Evolutionary conservation across 2,113 vertebrate genomes (phyloP), one percentile per base, ranked within the genome.

Genomic region (Lethenteron camtschaticum): DNA sequence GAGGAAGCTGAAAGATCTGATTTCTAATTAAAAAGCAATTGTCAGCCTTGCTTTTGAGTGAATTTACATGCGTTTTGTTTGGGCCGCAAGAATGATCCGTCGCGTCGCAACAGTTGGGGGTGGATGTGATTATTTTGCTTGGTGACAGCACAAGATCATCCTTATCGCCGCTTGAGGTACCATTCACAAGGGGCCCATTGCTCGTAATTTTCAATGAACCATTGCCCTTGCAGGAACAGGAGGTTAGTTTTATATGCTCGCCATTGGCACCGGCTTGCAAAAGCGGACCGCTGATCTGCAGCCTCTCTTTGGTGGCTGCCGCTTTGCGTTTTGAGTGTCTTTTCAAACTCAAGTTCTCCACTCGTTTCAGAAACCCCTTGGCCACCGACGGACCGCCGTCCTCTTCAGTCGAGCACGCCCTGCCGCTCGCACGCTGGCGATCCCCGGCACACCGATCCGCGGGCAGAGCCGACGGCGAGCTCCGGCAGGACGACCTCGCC

Each of bases 331-430:
- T 69, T 82, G 80, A 68, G 9, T 66, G n/a, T 8, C 85, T 84
- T 41, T 41, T 41, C 20, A 97, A 83, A 70, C 88, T 87, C 11
- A 99, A 75, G 75, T 88, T 95, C 80, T 99, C 94, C 90, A 99
- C 96, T 73, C 90, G 85, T 72, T 94, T 95, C 57, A 99, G 81
- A 76, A 99, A 84, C 75, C 89, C 89, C 73, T 90, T 89, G 0
- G 92, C 86, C 80, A 41, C 41, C 41, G 41, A 41, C 6, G 41
- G 41, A 41, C 41, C 5, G 41, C 41, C 41, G 41, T 41, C 41
- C 41, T 41, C 41, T 6, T 41, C 41, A 41, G 5, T 7, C 6
- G 6, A 41, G 41, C 41, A 41, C 5, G 41, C 41, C 41, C 41
- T 41, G 41, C 41, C 6, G 41, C 41, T 41, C 41, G 41, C 5